Percentiles rank a stretch among this genome's conserved stretches.
Evolutionary conservation across 1,140 invertebrate genomes (phyloP).

Genomic region (Dolichoris vasculosae): DNA sequence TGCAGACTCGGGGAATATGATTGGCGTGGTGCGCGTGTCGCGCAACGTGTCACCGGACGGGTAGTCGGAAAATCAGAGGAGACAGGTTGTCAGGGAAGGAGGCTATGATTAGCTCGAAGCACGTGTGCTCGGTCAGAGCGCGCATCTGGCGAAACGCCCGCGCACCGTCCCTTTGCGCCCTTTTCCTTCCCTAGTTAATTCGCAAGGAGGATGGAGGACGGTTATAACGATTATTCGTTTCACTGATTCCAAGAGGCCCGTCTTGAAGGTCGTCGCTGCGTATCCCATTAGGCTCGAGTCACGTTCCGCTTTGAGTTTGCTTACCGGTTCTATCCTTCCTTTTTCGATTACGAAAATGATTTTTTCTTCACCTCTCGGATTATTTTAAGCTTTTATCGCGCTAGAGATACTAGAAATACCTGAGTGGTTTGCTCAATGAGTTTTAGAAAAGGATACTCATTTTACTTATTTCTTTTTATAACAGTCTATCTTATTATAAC

Average conservation of each 20-base stretch:
- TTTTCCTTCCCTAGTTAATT: neutral
- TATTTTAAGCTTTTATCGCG: neutral
- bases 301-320: neutral
- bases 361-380: neutral
- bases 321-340: neutral
- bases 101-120: constrained; percentile 73
- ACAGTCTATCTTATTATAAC: no score
- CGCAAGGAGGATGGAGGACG: neutral
- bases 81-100: constrained; percentile 73
- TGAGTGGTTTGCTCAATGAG: neutral
- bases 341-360: neutral
- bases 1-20: neutral
- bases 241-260: neutral
- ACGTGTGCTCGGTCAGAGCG: constrained; percentile 50
- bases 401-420: neutral
- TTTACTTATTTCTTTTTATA: no score
- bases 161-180: neutral
- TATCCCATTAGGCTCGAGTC: neutral
- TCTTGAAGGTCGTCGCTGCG: neutral
- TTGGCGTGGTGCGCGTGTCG: neutral
- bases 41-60: constrained; percentile 57
- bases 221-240: neutral
- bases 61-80: constrained; percentile 73
- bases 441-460: no score
- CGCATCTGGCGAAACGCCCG: neutral